Percentiles rank a stretch among this genome's conserved stretches.
Conservation (phyloP, 2,888 invertebrate species). For the Tetragonisca angustula region DNA sequence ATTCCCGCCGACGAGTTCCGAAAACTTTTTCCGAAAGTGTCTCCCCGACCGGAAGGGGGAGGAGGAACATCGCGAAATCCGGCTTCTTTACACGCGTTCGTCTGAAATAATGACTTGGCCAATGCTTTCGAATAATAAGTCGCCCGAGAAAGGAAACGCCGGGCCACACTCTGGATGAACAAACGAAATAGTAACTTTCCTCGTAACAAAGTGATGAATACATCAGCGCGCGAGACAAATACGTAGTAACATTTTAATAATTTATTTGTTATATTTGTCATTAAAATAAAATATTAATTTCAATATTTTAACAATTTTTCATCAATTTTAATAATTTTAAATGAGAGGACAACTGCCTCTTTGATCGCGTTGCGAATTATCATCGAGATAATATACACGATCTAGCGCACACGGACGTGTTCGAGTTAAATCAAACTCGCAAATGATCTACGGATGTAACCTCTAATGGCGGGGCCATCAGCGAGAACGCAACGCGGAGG, state of each 20-base stretch:
- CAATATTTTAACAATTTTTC: too few relatives aligned
- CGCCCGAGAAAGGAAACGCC: slow-evolving; percentile 22
- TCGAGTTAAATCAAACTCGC: background rate
- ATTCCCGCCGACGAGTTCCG: slow-evolving; percentile 66
- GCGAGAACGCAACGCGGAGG: slow-evolving; percentile 33
- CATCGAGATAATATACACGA: too few relatives aligned
- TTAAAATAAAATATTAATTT: too few relatives aligned
- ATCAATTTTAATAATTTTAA: too few relatives aligned
- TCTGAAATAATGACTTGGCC: slow-evolving; percentile 73
- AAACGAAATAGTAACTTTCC: background rate
- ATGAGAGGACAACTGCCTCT: too few relatives aligned
- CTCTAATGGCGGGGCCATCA: slow-evolving; percentile 6
- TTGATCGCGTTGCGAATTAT: too few relatives aligned
- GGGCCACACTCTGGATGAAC: background rate
- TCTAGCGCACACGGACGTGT: background rate
- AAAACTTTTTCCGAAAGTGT: slow-evolving; percentile 66
- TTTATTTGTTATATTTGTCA: too few relatives aligned
- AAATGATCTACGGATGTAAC: slow-evolving; percentile 6
- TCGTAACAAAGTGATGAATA: background rate
- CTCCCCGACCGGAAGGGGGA: slow-evolving; percentile 34
- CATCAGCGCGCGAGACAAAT: background rate
- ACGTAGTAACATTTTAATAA: background rate
- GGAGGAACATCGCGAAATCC: slow-evolving; percentile 47
- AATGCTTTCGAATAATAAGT: slow-evolving; percentile 72
- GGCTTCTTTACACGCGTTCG: slow-evolving; percentile 46